These are phyloP conservation scores for Drosophila gunungcola DNA, from an alignment of 1,140 invertebrate species.

Conservation along the genomic window DNA sequence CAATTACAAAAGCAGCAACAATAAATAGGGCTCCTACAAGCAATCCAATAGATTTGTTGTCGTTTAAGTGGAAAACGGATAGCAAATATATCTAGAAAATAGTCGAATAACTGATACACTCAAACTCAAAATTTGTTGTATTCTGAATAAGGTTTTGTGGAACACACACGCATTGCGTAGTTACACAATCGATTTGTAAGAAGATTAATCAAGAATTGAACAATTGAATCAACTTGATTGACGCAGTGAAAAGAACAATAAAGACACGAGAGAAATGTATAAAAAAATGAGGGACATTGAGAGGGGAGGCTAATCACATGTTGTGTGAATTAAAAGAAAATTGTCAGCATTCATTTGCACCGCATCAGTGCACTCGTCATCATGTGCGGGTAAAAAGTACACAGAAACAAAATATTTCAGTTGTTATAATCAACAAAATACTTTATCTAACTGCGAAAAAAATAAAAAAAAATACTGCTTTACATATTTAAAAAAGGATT, in stretches of 20 bases:
- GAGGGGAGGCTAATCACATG: slow-evolving; percentile 40
- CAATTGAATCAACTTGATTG: slow-evolving; percentile 59
- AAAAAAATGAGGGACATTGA: slow-evolving; percentile 1
- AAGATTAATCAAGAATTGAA: slow-evolving; percentile 51
- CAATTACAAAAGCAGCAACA: slow-evolving; percentile 48
- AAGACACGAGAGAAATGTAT: slow-evolving; percentile 11
- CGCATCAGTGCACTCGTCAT: slow-evolving; percentile 37
- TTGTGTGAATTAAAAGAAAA: slow-evolving; percentile 59
- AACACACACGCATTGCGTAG: slow-evolving; percentile 26
- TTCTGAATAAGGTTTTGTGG: not conserved
- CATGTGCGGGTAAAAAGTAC: slow-evolving; percentile 10
- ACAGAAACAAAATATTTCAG: slow-evolving; percentile 1
- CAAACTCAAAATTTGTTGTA: too few relatives aligned
- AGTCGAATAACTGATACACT: slow-evolving; percentile 1
- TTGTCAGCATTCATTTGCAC: slow-evolving; percentile 49
- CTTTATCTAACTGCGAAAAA: too few relatives aligned
- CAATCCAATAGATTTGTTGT: slow-evolving; percentile 43
- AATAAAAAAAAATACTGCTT: too few relatives aligned
- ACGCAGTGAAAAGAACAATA: slow-evolving; percentile 27
- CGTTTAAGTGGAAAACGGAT: slow-evolving; percentile 46
- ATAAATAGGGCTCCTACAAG: slow-evolving; percentile 6
- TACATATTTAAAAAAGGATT: too few relatives aligned
- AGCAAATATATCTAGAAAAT: not conserved
- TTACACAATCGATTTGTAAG: slow-evolving; percentile 49
- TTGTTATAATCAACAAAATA: not conserved